Percentiles rank a stretch among this genome's conserved stretches.
Evolutionary conservation across 2,888 invertebrate species (phyloP).

Genomic region (Drosophila heteroneura): DNA sequence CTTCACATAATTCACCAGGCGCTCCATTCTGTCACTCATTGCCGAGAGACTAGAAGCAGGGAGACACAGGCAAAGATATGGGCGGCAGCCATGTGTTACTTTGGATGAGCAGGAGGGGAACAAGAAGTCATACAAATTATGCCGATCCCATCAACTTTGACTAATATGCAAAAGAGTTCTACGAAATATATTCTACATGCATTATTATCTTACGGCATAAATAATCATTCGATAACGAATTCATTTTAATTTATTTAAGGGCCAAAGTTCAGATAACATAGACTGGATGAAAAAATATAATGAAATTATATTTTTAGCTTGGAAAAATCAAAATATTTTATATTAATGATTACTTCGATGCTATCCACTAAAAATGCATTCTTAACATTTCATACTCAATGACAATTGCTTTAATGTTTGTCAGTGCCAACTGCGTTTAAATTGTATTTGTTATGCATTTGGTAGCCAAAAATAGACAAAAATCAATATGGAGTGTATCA

Average conservation of each 20-base stretch:
- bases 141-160: slow-evolving; percentile 7
- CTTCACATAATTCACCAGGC: slow-evolving; percentile 56
- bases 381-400: background rate
- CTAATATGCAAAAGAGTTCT: slow-evolving; percentile 10
- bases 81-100: background rate
- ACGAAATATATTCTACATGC: background rate
- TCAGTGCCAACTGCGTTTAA: background rate
- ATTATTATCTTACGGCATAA: background rate
- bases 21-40: slow-evolving; percentile 23
- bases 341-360: background rate
- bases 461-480: background rate
- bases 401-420: background rate
- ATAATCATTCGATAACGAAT: background rate
- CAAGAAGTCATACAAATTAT: background rate
- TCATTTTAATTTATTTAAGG: too few species aligned
- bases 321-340: background rate
- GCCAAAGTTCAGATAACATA: background rate
- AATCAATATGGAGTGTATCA: background rate
- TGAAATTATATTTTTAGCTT: background rate
- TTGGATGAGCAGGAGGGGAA: background rate
- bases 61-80: background rate
- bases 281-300: background rate
- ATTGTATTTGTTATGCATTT: background rate
- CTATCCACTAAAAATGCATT: too few species aligned
- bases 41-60: slow-evolving; percentile 3